Conservation (phyloP, 2,888 invertebrate genomes). For the Phoronis australis region DNA sequence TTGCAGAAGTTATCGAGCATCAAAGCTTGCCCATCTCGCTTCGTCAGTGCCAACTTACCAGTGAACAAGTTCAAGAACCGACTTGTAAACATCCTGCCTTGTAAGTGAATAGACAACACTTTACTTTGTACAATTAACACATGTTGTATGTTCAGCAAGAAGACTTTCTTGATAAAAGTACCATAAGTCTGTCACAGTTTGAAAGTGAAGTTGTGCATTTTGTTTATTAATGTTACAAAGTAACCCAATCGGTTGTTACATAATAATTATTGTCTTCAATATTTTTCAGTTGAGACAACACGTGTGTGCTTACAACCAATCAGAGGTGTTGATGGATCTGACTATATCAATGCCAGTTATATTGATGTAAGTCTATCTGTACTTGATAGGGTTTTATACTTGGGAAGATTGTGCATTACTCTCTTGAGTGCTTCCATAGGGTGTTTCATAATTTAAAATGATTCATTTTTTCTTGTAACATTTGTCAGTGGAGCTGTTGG, state of each 20-base stretch:
- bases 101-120: slow-evolving; percentile 48
- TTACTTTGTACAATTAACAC: background rate
- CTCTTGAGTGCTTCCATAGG: no score
- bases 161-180: background rate
- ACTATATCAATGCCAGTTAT: slow-evolving; percentile 98
- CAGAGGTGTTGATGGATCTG: slow-evolving; percentile 81
- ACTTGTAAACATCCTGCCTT: slow-evolving; percentile 94
- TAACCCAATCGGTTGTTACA: background rate
- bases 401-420: no score
- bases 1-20: slow-evolving; percentile 81
- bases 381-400: no score
- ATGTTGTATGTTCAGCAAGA: background rate
- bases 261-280: slow-evolving; percentile 3
- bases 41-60: slow-evolving; percentile 91
- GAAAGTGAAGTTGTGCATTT: no score
- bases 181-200: background rate
- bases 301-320: slow-evolving; percentile 89
- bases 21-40: slow-evolving; percentile 87
- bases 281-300: slow-evolving; percentile 72
- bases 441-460: no score
- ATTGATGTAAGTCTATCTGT: slow-evolving; percentile 68
- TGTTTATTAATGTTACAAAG: background rate
- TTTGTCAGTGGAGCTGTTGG: no score
- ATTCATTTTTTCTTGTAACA: no score
- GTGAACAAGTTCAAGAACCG: slow-evolving; percentile 98